These are phyloP conservation scores for Arnoldichthys spilopterus DNA, from an alignment of 2,797 vertebrate genomes.

Conservation along the genomic window DNA sequence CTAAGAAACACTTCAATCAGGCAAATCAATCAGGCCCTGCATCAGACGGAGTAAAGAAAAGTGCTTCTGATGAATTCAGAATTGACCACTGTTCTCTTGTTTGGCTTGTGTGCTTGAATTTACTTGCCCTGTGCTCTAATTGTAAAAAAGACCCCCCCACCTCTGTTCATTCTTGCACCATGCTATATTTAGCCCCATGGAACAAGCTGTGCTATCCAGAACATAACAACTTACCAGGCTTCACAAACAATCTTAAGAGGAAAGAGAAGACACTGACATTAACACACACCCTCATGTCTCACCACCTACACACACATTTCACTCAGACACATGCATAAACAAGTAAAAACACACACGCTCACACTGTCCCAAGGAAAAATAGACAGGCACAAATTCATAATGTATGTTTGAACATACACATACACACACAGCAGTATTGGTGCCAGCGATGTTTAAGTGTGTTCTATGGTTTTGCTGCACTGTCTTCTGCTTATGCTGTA, in stretches of 20 bases:
- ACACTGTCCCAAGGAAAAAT: conserved; percentile 35
- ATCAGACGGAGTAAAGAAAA: background rate
- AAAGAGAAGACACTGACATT: conserved; percentile 37
- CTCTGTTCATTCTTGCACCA: conserved; percentile 70
- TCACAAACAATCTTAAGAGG: conserved; percentile 65
- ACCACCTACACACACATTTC: conserved; percentile 35
- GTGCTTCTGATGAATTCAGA: conserved; percentile 33
- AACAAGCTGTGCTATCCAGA: conserved; percentile 73
- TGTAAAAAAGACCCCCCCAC: conserved; percentile 57
- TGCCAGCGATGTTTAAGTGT: background rate
- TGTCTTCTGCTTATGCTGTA: conserved; percentile 18
- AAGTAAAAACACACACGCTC: conserved; percentile 31
- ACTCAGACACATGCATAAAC: conserved; percentile 22
- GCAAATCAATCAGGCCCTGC: background rate
- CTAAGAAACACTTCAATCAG: background rate
- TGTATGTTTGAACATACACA: background rate
- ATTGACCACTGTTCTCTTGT: conserved; percentile 49
- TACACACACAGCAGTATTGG: background rate
- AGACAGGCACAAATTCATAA: background rate
- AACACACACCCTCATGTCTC: conserved; percentile 29
- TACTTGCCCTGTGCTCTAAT: conserved; percentile 73
- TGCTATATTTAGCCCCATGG: conserved; percentile 77
- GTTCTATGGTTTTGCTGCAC: background rate
- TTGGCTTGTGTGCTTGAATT: conserved; percentile 51
- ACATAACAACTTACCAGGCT: conserved; percentile 58